Base-by-base conservation (phyloP, 2,888 invertebrate genomes). In the Amblyteles armatorius region DNA sequence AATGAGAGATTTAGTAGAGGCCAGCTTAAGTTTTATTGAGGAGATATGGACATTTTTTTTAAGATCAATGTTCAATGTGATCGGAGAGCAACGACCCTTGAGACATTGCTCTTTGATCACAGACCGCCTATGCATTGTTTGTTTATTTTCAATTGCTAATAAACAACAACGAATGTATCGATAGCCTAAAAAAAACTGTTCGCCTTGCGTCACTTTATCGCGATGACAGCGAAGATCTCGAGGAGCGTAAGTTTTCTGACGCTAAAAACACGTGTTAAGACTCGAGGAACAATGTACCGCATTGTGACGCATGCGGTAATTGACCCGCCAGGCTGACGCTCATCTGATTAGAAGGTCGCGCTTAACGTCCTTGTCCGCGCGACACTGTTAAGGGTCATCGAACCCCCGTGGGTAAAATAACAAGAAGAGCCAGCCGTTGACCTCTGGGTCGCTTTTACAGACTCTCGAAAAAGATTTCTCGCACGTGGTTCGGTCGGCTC, bases 281-380 rank as follows among this genome's bases (percentile, higher is more conserved):
- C 13, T 3, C 26, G 57, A 57, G 3, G 22, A 26, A 57, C 57
- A 57, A 29, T 29, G 26, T 52, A 79, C 40, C 19, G 60, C 76
- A 67, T 76, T 74, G 40, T 63, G 67, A 73, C 48, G 68, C 71
- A 71, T 67, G 65, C 79, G 79, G 79, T 80, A 80, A 83, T 76
- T 83, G 80, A 80, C 71, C 83, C 50, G 76, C 26, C 65, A 69
- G 48, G 63, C 57, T 13, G 63, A 29, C 63, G 69, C 74, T 44
- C 71, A 77, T 83, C 63, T 65, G 72, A 72, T 83, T 71, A 50
- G 76, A 84, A 80, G 79, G 72, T 80, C 72, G 57, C 77, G 72
- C 52, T 52, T 22, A 68, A 67, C 80, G 80, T 63, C 83, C 80
- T 80, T 84, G 80, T 57, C 71, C 33, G 26, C 77, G 36, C 50